Percentiles rank a stretch among this genome's conserved stretches.
Conservation (phyloP, 2,113 vertebrate species). For the Shinisaurus crocodilurus region DNA sequence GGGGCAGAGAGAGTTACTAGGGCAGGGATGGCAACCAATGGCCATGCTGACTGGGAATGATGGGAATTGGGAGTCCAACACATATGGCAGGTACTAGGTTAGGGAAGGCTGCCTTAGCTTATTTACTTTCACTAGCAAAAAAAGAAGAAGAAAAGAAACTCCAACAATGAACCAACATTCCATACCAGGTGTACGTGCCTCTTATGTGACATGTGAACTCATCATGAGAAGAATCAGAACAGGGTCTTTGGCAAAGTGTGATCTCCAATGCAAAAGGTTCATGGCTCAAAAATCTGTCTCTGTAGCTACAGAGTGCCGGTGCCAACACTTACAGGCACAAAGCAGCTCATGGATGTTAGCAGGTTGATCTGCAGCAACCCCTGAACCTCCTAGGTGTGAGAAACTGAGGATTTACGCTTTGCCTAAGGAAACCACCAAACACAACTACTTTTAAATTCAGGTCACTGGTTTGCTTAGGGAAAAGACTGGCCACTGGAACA, state of each 20-base stretch:
- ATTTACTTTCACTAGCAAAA: neutral
- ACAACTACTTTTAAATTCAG: neutral
- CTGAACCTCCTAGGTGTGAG: neutral
- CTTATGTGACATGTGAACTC: neutral
- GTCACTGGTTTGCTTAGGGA: neutral
- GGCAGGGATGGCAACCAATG: too few relatives aligned
- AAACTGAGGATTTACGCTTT: neutral
- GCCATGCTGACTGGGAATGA: too few relatives aligned
- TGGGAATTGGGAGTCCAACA: too few relatives aligned
- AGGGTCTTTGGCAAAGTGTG: neutral
- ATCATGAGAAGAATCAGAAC: neutral
- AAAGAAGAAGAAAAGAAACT: too few relatives aligned
- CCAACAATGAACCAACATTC: neutral
- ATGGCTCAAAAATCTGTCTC: neutral
- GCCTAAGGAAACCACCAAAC: neutral
- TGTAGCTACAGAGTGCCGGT: neutral
- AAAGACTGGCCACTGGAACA: neutral
- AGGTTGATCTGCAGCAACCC: conserved; percentile 1
- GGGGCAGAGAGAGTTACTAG: too few relatives aligned
- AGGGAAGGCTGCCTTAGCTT: too few relatives aligned
- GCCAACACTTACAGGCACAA: neutral
- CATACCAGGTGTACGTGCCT: neutral
- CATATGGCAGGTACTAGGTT: too few relatives aligned
- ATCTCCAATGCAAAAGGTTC: neutral
- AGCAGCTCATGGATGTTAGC: neutral